Conservation (phyloP, 2,113 vertebrate genomes). For the Myotis brandtii region DNA sequence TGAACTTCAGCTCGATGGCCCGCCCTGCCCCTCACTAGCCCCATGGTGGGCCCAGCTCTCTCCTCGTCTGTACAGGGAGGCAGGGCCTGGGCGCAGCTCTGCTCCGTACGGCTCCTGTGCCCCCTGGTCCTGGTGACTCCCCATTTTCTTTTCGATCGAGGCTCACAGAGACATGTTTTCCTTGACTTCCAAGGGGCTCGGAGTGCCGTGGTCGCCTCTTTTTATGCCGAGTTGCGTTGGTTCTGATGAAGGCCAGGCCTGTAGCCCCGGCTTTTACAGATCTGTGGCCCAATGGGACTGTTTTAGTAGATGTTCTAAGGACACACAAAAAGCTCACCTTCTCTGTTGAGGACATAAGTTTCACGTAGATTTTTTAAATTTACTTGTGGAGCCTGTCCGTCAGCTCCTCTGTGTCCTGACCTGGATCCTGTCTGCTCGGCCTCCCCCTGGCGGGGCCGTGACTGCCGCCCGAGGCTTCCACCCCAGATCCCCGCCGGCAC, state of each 20-base stretch:
- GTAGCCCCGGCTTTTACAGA: neutral
- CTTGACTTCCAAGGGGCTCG: neutral
- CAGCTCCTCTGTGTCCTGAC: neutral
- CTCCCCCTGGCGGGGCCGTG: too few relatives aligned
- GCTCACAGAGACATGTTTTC: neutral
- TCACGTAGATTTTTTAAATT: neutral
- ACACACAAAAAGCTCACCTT: too few relatives aligned
- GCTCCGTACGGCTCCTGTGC: too few relatives aligned
- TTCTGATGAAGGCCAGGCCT: neutral
- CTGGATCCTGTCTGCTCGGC: accelerated
- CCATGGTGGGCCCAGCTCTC: accelerated
- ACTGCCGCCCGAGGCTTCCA: too few relatives aligned
- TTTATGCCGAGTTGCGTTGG: neutral
- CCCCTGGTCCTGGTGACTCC: neutral
- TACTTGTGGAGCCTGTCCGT: accelerated
- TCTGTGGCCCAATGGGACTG: neutral
- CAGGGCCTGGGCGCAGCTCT: neutral
- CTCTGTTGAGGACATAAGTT: neutral
- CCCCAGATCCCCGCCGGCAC: too few relatives aligned
- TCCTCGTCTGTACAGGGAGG: neutral
- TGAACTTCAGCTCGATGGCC: too few relatives aligned
- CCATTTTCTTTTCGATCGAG: neutral
- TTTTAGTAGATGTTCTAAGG: neutral
- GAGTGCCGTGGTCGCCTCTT: neutral
- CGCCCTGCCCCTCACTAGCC: too few relatives aligned